Percentiles rank a stretch among this genome's conserved stretches.
Conservation (phyloP, 2,113 vertebrate genomes). For the Tenrec ecaudatus region DNA sequence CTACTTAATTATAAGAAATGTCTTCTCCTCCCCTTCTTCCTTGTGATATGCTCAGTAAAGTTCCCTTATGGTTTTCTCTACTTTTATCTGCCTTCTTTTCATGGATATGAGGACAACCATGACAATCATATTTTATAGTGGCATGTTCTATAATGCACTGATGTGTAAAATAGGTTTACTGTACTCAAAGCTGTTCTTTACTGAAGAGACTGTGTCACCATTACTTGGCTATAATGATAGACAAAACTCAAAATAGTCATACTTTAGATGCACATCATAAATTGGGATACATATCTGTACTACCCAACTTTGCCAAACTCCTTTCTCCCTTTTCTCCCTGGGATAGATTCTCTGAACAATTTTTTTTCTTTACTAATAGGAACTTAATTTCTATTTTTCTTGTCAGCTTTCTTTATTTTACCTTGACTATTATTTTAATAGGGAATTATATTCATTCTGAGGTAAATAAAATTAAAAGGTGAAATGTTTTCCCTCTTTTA, state of each 20-base stretch:
- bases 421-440: conserved; percentile 5
- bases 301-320: conserved; percentile 21
- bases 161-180: conserved; percentile 79
- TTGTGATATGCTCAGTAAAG: conserved; percentile 74
- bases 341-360: background rate
- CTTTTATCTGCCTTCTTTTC: background rate
- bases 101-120: conserved; percentile 61
- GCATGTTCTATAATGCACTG: conserved; percentile 64
- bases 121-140: conserved; percentile 73
- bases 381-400: background rate
- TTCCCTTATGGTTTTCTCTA: conserved; percentile 58
- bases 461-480: conserved; percentile 34
- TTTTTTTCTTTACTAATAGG: background rate
- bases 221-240: conserved; percentile 66
- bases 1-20: background rate
- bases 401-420: background rate
- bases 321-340: conserved; percentile 49
- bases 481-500: background rate
- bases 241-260: conserved; percentile 60
- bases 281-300: background rate
- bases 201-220: conserved; percentile 58
- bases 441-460: background rate
- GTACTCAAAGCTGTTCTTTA: conserved; percentile 67
- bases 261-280: conserved; percentile 36
- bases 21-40: background rate